These are phyloP conservation scores for Champsocephalus gunnari DNA, from an alignment of 2,797 vertebrate genomes.

Conservation along the genomic window DNA sequence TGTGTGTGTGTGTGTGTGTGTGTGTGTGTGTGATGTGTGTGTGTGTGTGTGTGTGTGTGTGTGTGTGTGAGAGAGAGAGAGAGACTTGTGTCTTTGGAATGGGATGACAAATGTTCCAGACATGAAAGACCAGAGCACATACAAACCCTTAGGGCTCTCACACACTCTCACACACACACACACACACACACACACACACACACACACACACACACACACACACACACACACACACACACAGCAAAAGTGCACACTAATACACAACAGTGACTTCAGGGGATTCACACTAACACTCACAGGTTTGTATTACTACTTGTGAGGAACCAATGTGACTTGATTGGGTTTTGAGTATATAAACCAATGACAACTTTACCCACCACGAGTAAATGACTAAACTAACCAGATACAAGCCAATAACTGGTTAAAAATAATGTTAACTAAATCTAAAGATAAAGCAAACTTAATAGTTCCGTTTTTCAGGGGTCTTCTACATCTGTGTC, in stretches of 20 bases:
- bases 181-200: conserved; percentile 23
- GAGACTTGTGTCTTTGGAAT: conserved; percentile 59
- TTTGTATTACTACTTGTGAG: conserved; percentile 27
- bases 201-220: conserved; percentile 19
- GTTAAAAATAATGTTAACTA: background rate
- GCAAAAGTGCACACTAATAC: background rate
- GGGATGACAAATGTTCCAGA: conserved; percentile 78
- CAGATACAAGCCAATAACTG: background rate
- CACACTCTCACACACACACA: conserved; percentile 2
- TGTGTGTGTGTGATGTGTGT: too few relatives aligned
- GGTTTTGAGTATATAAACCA: background rate
- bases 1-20: too few relatives aligned
- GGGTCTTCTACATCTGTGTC: too few relatives aligned
- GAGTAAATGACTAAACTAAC: background rate
- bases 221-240: conserved; percentile 9
- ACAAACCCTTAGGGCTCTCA: conserved; percentile 53
- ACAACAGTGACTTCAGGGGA: conserved; percentile 43
- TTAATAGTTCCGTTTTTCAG: too few relatives aligned
- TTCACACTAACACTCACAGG: conserved; percentile 43
- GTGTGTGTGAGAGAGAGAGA: conserved; percentile 10
- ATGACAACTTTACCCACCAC: background rate
- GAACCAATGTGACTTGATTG: background rate
- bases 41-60: background rate
- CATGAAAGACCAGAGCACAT: conserved; percentile 75
- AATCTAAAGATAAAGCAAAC: background rate